A percentile compares a stretch with the other conserved stretches of the same genome.
Evolutionary conservation across 92 coral and sea anemone genomes (phyloP).

Genomic region (Parazoanthus atlanticus): DNA sequence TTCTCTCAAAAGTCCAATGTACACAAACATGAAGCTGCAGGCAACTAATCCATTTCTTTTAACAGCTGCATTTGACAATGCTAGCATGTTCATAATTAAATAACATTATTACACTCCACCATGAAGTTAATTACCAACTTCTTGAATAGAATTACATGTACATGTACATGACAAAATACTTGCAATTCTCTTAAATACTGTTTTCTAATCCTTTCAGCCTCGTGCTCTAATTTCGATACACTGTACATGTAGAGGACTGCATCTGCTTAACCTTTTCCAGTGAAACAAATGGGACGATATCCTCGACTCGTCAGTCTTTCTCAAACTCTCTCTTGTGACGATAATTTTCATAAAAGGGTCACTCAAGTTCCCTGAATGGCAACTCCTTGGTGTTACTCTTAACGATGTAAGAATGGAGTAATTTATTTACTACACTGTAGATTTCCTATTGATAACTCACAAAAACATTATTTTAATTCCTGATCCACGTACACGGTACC

Average conservation of each 20-base stretch:
- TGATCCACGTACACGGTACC: not conserved
- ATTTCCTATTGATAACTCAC: not conserved
- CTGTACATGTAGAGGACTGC: not conserved
- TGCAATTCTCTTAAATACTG: not conserved
- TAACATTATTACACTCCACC: not conserved
- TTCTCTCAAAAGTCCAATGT: too few species aligned
- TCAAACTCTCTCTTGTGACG: not conserved
- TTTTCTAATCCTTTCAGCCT: not conserved
- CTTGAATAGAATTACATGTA: not conserved
- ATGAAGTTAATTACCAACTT: too few species aligned
- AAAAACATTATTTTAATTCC: not conserved
- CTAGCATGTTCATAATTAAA: not conserved
- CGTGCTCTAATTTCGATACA: not conserved
- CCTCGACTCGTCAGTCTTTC: not conserved
- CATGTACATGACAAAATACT: not conserved
- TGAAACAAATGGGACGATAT: not conserved
- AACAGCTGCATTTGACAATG: not conserved
- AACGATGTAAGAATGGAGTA: not conserved
- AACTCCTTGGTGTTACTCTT: not conserved
- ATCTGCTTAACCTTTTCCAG: not conserved
- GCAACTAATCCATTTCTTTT: not conserved
- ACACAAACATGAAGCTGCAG: not conserved
- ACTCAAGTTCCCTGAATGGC: not conserved
- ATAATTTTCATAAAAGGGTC: not conserved
- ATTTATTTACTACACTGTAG: not conserved